Percentiles rank a stretch among this genome's conserved stretches.
Conservation (phyloP, 1,140 invertebrate species). For the Sminthurides bifidus region DNA sequence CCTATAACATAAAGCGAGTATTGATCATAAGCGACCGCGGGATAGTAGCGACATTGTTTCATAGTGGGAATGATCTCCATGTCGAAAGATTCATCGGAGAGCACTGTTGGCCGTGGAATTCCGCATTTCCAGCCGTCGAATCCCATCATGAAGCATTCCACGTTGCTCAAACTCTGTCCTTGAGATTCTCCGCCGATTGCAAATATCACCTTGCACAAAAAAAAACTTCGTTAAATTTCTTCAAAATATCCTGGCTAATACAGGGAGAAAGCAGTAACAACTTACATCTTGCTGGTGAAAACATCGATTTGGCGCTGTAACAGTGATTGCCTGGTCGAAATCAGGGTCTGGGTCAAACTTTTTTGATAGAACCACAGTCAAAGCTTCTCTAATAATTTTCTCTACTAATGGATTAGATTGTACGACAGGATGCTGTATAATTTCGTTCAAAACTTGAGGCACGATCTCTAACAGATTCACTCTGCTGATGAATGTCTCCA, state of each 20-base stretch:
- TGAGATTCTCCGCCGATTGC: slow-evolving; percentile 34
- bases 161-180: slow-evolving; percentile 32
- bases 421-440: slow-evolving; percentile 29
- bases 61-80: slow-evolving; percentile 33
- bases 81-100: slow-evolving; percentile 17
- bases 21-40: slow-evolving; percentile 30
- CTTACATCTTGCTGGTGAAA: slow-evolving; percentile 30
- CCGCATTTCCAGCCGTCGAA: slow-evolving; percentile 34
- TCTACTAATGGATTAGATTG: slow-evolving; percentile 7
- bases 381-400: slow-evolving; percentile 18
- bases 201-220: slow-evolving; percentile 32
- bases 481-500: slow-evolving; percentile 26
- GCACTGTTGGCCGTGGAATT: slow-evolving; percentile 23
- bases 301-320: slow-evolving; percentile 12
- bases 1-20: slow-evolving; percentile 32
- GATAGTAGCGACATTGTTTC: slow-evolving; percentile 32
- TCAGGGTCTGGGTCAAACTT: slow-evolving; percentile 25
- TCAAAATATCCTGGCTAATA: background rate
- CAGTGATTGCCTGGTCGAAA: background rate
- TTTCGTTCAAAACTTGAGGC: slow-evolving; percentile 30
- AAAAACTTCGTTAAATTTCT: background rate
- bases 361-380: slow-evolving; percentile 23
- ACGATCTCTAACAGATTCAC: slow-evolving; percentile 27
- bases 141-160: slow-evolving; percentile 35
- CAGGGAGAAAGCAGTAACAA: background rate